Evolutionary conservation across 2,113 vertebrate genomes (phyloP).

Genomic region (Macheiramphus alcinus): DNA sequence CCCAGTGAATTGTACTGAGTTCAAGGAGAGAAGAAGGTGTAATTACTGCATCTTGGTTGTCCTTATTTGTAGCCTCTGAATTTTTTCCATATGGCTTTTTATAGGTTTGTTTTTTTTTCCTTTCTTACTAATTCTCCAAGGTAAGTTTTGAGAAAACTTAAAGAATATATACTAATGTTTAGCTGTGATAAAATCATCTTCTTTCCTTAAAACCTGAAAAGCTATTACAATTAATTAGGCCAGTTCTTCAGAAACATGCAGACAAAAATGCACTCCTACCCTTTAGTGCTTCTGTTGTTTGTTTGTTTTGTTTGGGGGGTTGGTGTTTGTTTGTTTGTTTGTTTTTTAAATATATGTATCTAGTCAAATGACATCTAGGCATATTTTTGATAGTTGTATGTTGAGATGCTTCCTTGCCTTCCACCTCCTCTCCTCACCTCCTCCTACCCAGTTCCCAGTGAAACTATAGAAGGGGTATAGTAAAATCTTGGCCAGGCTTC

Average conservation of each 20-base stretch:
- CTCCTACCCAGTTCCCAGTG: conserved; percentile 15
- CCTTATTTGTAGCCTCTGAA: not conserved
- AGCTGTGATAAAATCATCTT: not conserved
- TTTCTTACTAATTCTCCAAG: not conserved
- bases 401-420: conserved; percentile 10
- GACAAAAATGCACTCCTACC: not conserved
- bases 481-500: conserved; percentile 13
- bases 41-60: conserved; percentile 39
- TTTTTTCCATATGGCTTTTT: not conserved
- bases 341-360: not conserved
- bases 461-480: conserved; percentile 12
- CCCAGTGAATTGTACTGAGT: conserved; percentile 7
- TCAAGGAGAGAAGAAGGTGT: conserved; percentile 3
- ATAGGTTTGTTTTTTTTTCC: not conserved
- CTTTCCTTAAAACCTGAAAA: not conserved
- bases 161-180: not conserved
- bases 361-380: not conserved
- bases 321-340: not conserved
- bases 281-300: not conserved
- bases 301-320: no score
- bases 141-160: not conserved
- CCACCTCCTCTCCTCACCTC: not conserved
- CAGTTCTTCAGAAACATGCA: not conserved
- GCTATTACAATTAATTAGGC: not conserved
- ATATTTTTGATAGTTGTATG: not conserved